A percentile compares a stretch with the other conserved stretches of the same genome.
Conservation (phyloP, 2,797 vertebrate genomes). For the Chromis chromis region DNA sequence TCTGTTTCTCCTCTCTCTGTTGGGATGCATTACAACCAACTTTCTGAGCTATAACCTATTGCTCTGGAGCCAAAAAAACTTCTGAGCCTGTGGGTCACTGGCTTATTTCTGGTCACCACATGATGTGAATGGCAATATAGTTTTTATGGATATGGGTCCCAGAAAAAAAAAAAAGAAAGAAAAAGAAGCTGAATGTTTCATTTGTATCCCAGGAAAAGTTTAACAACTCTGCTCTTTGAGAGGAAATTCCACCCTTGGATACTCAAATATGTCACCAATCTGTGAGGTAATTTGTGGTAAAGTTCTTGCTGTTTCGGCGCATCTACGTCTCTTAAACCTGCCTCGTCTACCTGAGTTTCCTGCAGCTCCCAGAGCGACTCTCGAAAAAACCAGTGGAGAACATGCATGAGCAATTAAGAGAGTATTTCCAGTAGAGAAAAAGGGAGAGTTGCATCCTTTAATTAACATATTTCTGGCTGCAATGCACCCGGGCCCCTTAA, state of each 20-base stretch:
- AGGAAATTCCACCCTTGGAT: slow-evolving; percentile 29
- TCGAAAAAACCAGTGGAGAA: slow-evolving; percentile 2
- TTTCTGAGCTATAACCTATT: slow-evolving; percentile 31
- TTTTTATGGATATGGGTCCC: slow-evolving; percentile 44
- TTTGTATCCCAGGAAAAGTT: slow-evolving; percentile 47
- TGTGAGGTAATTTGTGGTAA: slow-evolving; percentile 35
- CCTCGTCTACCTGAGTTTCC: slow-evolving; percentile 30
- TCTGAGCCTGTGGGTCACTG: slow-evolving; percentile 5
- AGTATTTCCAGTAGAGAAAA: slow-evolving; percentile 41
- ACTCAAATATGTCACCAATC: slow-evolving; percentile 25
- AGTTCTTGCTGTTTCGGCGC: slow-evolving; percentile 11
- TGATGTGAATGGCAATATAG: slow-evolving; percentile 53
- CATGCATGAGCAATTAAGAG: slow-evolving; percentile 26
- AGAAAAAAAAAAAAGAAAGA: slow-evolving; percentile 11
- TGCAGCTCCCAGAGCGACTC: slow-evolving; percentile 22
- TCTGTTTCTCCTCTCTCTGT: slow-evolving; percentile 32
- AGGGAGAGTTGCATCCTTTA: slow-evolving; percentile 42
- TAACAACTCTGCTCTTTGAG: slow-evolving; percentile 34
- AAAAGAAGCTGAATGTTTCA: slow-evolving; percentile 24
- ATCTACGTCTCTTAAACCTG: neutral
- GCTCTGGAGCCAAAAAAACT: slow-evolving; percentile 4
- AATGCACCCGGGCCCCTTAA: slow-evolving; percentile 10
- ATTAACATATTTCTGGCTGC: slow-evolving; percentile 43
- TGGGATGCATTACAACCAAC: slow-evolving; percentile 37
- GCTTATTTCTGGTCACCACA: slow-evolving; percentile 51